Evolutionary conservation across 2,113 vertebrate genomes (phyloP).

Genomic region (Meleagris gallopavo): DNA sequence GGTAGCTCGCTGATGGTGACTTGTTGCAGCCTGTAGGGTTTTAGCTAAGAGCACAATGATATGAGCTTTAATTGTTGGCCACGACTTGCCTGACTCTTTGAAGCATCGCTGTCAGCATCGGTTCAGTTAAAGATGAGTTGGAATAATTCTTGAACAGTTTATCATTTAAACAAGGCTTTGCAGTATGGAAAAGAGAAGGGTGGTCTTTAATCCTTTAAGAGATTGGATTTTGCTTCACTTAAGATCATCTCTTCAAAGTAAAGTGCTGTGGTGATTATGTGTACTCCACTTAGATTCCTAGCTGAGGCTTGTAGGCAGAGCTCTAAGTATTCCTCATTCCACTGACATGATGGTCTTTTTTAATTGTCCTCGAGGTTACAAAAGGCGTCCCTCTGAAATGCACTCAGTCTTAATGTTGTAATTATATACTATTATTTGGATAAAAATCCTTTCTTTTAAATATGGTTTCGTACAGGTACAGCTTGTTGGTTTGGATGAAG

Average conservation of each 20-base stretch:
- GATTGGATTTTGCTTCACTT: neutral
- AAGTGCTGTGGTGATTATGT: neutral
- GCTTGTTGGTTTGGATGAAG: constrained; percentile 96
- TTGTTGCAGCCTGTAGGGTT: neutral
- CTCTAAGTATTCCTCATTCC: neutral
- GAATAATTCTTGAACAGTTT: neutral
- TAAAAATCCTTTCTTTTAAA: neutral
- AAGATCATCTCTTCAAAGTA: neutral
- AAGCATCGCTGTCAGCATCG: neutral
- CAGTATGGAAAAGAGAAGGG: neutral
- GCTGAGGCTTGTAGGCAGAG: neutral
- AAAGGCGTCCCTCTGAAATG: neutral
- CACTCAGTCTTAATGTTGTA: neutral
- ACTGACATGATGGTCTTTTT: neutral
- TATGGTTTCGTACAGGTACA: constrained; percentile 85
- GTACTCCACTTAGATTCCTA: neutral
- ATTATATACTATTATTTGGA: neutral
- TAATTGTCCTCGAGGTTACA: neutral
- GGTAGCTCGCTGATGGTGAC: neutral
- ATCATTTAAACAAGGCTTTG: constrained; percentile 6
- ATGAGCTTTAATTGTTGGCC: neutral
- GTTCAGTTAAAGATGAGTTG: neutral
- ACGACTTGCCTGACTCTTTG: neutral
- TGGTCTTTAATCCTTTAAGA: constrained; percentile 24
- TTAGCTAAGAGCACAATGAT: neutral